Evolutionary conservation across 2,113 vertebrate species (phyloP), one percentile per base, ranked within the genome.

Genomic region (Phalacrocorax pelagicus): DNA sequence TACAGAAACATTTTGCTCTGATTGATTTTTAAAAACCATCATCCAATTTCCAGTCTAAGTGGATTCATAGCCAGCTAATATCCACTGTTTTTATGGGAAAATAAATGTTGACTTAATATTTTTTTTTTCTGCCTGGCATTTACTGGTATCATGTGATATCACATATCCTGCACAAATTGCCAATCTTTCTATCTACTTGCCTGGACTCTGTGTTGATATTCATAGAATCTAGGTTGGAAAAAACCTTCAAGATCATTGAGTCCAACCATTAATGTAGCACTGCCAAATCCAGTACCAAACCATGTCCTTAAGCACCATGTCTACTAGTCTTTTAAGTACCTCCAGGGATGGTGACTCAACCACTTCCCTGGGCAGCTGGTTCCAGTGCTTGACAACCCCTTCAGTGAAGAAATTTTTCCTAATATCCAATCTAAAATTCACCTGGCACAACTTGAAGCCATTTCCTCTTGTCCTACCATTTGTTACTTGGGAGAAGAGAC

Each of bases 61-160:
- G 30, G 72, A 79, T 79, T 88, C 21, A 36, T 77, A 67, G 19
- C 9, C 32, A 61, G 9, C 4, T 90, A 83, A 24, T 59, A 57
- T 47, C 44, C 52, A 74, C 44, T 71, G 26, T 26, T 88, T 62
- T 58, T 49, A 74, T 30, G 19, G 27, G 44, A 72, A 88, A 82
- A 32, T 34, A 7, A 21, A 40, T 0, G 0, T 20, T 40, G 20
- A 51, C 9, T 46, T 51, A 3, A 9, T 6, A 11, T 38, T 40
- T 61, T 59, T 49, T 74, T 59, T 49, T 74, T 3, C 20, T 74
- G 26, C 6, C 46, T 79, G 55, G 4, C 19, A 52, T 70, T 89
- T 87, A 38, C 18, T 11, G 51, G 12, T 77, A 8, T 59, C 26
- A 26, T 81, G 29, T 59, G 12, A 6, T 65, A 10, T 71, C 24